These are phyloP conservation scores for Labroides dimidiatus DNA, from an alignment of 2,797 vertebrate species.

Conservation along the genomic window DNA sequence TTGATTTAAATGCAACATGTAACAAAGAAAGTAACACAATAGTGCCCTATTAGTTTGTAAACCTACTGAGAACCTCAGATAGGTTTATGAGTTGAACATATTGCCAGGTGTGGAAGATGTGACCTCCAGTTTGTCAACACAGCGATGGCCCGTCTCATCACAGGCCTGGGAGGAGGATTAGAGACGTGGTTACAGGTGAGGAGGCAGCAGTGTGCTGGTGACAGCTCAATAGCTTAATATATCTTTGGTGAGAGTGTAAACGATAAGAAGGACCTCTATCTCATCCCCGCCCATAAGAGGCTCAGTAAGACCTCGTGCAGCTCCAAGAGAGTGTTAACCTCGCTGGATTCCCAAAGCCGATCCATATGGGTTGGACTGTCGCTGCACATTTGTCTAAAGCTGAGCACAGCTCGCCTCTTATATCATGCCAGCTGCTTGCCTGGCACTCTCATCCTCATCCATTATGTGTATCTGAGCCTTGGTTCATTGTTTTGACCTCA, in stretches of 20 bases:
- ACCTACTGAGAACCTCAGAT: slow-evolving; percentile 31
- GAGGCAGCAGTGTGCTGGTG: slow-evolving; percentile 24
- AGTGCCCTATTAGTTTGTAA: slow-evolving; percentile 34
- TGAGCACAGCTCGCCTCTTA: slow-evolving; percentile 69
- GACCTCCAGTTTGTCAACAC: slow-evolving; percentile 42
- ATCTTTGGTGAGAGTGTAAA: slow-evolving; percentile 44
- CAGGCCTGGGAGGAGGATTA: slow-evolving; percentile 19
- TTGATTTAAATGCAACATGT: slow-evolving; percentile 35
- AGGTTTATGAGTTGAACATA: slow-evolving; percentile 24
- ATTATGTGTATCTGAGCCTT: slow-evolving; percentile 77
- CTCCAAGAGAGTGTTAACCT: slow-evolving; percentile 62
- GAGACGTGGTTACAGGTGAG: slow-evolving; percentile 23
- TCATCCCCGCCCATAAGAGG: slow-evolving; percentile 50
- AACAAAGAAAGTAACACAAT: slow-evolving; percentile 3
- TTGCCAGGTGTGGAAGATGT: slow-evolving; percentile 27
- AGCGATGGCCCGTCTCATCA: slow-evolving; percentile 30
- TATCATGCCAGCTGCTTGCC: slow-evolving; percentile 69
- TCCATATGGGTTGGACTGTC: slow-evolving; percentile 64
- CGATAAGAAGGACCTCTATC: slow-evolving; percentile 39
- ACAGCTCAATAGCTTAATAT: slow-evolving; percentile 51
- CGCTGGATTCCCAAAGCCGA: slow-evolving; percentile 47
- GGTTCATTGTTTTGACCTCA: slow-evolving; percentile 67
- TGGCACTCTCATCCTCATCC: slow-evolving; percentile 67
- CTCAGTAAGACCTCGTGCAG: slow-evolving; percentile 50
- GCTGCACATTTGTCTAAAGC: slow-evolving; percentile 69